Conservation (phyloP, 2,888 invertebrate species). For the Nomada fucata region DNA sequence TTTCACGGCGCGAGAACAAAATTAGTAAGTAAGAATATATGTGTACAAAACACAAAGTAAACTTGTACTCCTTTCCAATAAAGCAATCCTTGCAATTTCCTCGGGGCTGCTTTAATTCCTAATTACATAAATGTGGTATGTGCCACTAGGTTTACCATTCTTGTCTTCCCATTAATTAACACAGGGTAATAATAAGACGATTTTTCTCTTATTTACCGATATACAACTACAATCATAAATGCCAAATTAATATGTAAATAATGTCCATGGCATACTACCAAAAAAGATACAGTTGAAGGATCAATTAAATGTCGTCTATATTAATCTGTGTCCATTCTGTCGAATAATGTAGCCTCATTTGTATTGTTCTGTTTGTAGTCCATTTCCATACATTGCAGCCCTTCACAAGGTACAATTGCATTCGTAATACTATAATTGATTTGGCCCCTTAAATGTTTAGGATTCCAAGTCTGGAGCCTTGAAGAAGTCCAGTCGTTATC, state of each 20-base stretch:
- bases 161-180: conserved; percentile 57
- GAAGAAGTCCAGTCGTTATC: conserved; percentile 94
- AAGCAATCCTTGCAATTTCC: conserved; percentile 66
- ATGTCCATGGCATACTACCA: conserved; percentile 9
- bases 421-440: conserved; percentile 21
- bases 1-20: conserved; percentile 84
- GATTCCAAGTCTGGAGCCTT: conserved; percentile 90
- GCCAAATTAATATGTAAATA: conserved; percentile 12
- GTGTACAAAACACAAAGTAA: conserved; percentile 81
- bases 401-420: conserved; percentile 50
- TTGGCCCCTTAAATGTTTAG: conserved; percentile 81
- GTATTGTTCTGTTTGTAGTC: conserved; percentile 79
- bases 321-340: conserved; percentile 72
- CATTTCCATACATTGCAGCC: conserved; percentile 77
- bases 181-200: conserved; percentile 71
- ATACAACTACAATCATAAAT: conserved; percentile 12
- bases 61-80: conserved; percentile 72
- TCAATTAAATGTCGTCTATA: conserved; percentile 62
- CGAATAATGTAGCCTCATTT: conserved; percentile 77
- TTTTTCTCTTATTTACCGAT: conserved; percentile 21
- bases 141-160: conserved; percentile 65
- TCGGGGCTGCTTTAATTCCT: conserved; percentile 69
- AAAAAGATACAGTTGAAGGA: background rate
- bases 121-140: conserved; percentile 65
- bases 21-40: conserved; percentile 84